Evolutionary conservation across 1,140 invertebrate species (phyloP).

Genomic region (Galendromus occidentalis): DNA sequence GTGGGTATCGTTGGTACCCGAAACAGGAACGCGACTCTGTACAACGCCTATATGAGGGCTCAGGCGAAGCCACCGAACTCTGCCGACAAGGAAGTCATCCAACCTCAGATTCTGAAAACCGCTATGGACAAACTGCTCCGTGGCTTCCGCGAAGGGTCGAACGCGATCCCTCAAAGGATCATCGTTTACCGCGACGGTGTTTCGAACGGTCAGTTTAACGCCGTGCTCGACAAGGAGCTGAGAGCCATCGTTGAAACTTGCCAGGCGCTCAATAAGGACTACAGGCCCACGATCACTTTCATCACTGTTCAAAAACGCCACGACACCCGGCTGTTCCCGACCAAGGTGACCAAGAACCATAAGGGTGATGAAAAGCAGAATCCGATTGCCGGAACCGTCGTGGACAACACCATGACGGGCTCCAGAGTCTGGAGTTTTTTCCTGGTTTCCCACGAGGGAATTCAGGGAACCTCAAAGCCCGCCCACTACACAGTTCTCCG

Average conservation of each 20-base stretch:
- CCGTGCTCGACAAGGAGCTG: conserved; percentile 21
- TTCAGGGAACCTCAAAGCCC: conserved; percentile 26
- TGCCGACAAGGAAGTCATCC: neutral
- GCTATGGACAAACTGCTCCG: neutral
- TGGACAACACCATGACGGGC: conserved; percentile 58
- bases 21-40: neutral
- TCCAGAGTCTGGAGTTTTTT: conserved; percentile 63
- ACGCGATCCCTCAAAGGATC: conserved; percentile 24
- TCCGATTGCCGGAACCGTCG: conserved; percentile 58
- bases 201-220: conserved; percentile 29
- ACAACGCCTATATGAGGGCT: neutral
- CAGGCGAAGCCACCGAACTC: neutral
- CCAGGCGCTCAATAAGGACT: neutral
- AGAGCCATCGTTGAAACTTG: conserved; percentile 15
- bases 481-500: conserved; percentile 19
- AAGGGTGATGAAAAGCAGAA: conserved; percentile 29
- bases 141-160: conserved; percentile 12
- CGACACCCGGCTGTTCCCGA: conserved; percentile 15
- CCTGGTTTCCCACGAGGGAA: conserved; percentile 42
- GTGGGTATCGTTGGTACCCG: neutral
- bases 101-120: neutral
- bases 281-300: conserved; percentile 18
- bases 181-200: conserved; percentile 32
- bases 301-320: conserved; percentile 21
- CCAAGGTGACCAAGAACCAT: neutral